Conservation (phyloP, 1,140 invertebrate species). For the Globodera rostochiensis region DNA sequence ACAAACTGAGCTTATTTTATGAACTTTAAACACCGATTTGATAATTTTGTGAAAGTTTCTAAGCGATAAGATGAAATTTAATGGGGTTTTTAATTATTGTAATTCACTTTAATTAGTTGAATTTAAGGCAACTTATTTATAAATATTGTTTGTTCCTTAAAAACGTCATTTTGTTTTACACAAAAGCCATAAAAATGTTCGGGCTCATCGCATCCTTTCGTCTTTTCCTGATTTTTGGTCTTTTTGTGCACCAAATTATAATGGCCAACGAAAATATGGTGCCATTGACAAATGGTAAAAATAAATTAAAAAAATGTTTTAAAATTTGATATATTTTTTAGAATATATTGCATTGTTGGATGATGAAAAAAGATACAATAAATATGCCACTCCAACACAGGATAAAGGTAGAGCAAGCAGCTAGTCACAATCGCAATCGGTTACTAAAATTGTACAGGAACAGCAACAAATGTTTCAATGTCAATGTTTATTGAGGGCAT, state of each 20-base stretch:
- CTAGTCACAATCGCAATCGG: not conserved
- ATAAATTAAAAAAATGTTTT: not conserved
- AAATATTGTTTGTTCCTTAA: no score
- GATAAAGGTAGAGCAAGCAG: slow-evolving; percentile 49
- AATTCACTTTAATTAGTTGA: no score
- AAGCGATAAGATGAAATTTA: no score
- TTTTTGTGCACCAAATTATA: not conserved
- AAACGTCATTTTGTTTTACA: no score
- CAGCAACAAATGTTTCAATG: slow-evolving; percentile 62
- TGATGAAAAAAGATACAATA: slow-evolving; percentile 53
- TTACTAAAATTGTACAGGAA: slow-evolving; percentile 33
- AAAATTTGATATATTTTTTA: not conserved
- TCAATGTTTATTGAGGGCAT: slow-evolving; percentile 66
- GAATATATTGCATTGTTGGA: slow-evolving; percentile 55
- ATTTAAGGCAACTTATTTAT: no score
- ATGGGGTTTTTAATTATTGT: no score
- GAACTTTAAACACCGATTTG: no score
- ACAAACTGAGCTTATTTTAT: no score
- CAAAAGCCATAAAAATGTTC: no score
- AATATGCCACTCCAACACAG: slow-evolving; percentile 62
- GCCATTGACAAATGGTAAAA: slow-evolving; percentile 12
- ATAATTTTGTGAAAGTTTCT: no score
- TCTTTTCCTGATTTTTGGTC: not conserved
- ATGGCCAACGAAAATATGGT: not conserved
- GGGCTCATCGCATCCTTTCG: not conserved